phyloP scores from a whole-genome alignment of 2,113 vertebrate genomes.

The Rattus norvegicus region GRCr8 NC_086023.1:153914001-153914500 shows the following conservation, averaged over 20 bases:
- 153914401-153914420: neutral
- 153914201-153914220: neutral
- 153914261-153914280: neutral
- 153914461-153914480: neutral
- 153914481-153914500: neutral
- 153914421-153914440: neutral
- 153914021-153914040: neutral
- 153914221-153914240: neutral
- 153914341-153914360: neutral
- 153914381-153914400: neutral
- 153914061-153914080: neutral
- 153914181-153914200: neutral
- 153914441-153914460: too few species aligned
- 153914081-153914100: neutral
- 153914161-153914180: neutral
- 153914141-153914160: neutral
- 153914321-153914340: neutral
- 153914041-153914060: neutral
- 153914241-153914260: rapidly evolving
- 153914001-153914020: neutral
- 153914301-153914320: neutral
- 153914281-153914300: neutral
- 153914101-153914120: neutral
- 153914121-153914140: neutral
- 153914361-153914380: neutral